These are phyloP conservation scores for cattle (Bos taurus) DNA, from an alignment of 2,113 vertebrate genomes.

Conservation along the genomic window ARS-UCD2.0 NC_037335.1:61135001-61135500, in stretches of 20 bases:
- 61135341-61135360: neutral
- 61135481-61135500: neutral
- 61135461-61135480: neutral
- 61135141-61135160: neutral
- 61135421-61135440: neutral
- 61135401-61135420: neutral
- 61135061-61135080: neutral
- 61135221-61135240: slow-evolving; percentile 26
- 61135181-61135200: neutral
- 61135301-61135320: neutral
- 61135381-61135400: neutral
- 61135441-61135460: neutral
- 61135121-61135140: neutral
- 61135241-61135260: neutral
- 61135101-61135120: neutral
- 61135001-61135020: neutral
- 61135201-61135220: slow-evolving; percentile 4
- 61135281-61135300: neutral
- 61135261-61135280: neutral
- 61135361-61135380: neutral
- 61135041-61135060: neutral
- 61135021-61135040: neutral
- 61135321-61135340: neutral
- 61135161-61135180: neutral
- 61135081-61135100: neutral